phyloP scores from a whole-genome alignment of 1,140 invertebrate genomes.

The Nephila pilipes region DNA sequence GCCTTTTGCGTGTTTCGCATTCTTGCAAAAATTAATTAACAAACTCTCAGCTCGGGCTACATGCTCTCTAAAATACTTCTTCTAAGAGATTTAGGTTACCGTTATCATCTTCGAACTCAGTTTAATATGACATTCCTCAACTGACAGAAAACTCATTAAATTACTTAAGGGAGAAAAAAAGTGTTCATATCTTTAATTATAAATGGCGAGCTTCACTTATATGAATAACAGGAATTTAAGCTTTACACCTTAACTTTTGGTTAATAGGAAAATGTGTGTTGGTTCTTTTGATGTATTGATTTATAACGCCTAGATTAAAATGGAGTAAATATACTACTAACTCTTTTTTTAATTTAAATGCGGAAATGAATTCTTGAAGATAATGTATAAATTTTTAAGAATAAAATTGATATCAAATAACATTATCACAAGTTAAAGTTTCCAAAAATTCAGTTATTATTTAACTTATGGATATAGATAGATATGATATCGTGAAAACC shows the following conservation, averaged over 20 bases:
- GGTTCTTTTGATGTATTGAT: no score
- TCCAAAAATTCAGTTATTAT: no score
- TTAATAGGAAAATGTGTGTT: neutral
- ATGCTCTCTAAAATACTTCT: neutral
- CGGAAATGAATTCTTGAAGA: no score
- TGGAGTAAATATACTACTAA: no score
- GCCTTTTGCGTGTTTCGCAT: constrained; percentile 15
- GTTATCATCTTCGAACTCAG: constrained; percentile 14
- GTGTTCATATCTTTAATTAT: neutral
- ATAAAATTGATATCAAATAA: no score
- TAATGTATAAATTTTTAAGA: no score
- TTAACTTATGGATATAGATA: no score
- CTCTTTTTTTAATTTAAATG: no score
- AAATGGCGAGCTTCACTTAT: neutral
- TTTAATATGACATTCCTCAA: constrained; percentile 29
- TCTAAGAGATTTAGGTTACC: neutral
- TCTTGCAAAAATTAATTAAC: constrained; percentile 49
- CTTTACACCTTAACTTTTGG: neutral
- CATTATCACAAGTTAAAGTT: no score
- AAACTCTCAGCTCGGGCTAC: constrained; percentile 18
- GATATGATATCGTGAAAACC: no score
- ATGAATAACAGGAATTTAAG: neutral
- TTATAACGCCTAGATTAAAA: no score
- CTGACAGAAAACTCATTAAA: constrained; percentile 48
- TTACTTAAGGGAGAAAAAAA: neutral